phyloP scores from a whole-genome alignment of 2,797 vertebrate genomes.

The Garrulus glandarius region DNA sequence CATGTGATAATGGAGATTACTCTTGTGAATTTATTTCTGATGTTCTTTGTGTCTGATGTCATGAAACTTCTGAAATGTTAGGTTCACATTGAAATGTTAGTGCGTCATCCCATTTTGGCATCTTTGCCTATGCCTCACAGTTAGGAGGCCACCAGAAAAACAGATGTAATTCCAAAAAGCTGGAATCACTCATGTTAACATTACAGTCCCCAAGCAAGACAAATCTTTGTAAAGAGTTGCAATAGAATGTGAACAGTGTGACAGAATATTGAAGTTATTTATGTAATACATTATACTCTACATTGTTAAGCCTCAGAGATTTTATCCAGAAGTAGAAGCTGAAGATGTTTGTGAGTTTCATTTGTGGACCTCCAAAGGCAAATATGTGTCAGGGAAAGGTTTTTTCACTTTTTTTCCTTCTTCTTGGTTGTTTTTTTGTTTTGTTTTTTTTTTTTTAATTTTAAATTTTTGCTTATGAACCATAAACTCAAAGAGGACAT shows the following conservation, averaged over 20 bases:
- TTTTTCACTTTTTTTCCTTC: background rate
- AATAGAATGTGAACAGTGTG: background rate
- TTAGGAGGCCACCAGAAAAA: background rate
- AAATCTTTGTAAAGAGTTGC: background rate
- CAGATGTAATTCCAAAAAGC: background rate
- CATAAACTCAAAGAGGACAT: background rate
- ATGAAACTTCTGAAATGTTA: conserved; percentile 1
- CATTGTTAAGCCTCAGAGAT: background rate
- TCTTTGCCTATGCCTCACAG: background rate
- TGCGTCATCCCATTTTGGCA: background rate
- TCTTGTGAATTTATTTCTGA: background rate
- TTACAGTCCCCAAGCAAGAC: background rate
- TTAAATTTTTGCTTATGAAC: background rate
- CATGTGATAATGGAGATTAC: background rate
- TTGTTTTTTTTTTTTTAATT: accelerated
- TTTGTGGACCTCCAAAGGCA: background rate
- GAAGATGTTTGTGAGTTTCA: background rate
- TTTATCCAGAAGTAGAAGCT: background rate
- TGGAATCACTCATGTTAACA: background rate
- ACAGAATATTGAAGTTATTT: background rate
- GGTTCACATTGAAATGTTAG: conserved; percentile 15
- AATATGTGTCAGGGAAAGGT: background rate
- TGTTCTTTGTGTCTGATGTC: background rate
- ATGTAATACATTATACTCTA: background rate
- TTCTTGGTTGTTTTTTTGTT: too few species aligned